phyloP scores from a whole-genome alignment of 2,797 vertebrate species.

The Ispidina lecontei region DNA sequence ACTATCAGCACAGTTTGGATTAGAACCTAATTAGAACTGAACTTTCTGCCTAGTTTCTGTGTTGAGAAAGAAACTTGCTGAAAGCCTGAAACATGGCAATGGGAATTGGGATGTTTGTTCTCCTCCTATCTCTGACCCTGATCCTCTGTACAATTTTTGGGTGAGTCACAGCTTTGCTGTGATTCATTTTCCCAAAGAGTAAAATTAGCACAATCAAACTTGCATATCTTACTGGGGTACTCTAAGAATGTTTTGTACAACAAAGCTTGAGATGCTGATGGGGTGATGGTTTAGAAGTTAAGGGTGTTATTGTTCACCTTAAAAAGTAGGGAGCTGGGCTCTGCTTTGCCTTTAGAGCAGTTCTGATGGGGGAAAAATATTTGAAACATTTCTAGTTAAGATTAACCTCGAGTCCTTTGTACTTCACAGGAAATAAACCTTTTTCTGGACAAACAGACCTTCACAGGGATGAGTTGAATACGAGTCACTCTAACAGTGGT shows the following conservation, averaged over 20 bases:
- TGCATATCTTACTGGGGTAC: background rate
- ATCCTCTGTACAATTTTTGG: background rate
- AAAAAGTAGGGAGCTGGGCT: background rate
- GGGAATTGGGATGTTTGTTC: background rate
- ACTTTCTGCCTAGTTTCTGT: background rate
- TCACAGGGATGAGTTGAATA: background rate
- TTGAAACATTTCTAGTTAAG: background rate
- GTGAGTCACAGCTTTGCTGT: background rate
- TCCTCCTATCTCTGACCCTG: background rate
- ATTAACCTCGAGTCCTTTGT: background rate
- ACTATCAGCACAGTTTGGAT: background rate
- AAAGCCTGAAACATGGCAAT: background rate
- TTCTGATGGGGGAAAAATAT: background rate
- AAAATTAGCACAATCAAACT: background rate
- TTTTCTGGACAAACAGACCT: background rate
- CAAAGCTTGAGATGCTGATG: background rate
- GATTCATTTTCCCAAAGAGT: constrained; percentile 1
- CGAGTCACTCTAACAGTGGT: constrained; percentile 10
- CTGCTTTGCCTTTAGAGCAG: background rate
- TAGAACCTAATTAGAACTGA: background rate
- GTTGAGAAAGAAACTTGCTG: background rate
- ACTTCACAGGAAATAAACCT: background rate
- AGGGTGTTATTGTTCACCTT: background rate
- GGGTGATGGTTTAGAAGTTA: background rate
- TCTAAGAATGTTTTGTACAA: background rate